Conservation (phyloP, 2,113 vertebrate genomes). For the Nymphicus hollandicus region DNA sequence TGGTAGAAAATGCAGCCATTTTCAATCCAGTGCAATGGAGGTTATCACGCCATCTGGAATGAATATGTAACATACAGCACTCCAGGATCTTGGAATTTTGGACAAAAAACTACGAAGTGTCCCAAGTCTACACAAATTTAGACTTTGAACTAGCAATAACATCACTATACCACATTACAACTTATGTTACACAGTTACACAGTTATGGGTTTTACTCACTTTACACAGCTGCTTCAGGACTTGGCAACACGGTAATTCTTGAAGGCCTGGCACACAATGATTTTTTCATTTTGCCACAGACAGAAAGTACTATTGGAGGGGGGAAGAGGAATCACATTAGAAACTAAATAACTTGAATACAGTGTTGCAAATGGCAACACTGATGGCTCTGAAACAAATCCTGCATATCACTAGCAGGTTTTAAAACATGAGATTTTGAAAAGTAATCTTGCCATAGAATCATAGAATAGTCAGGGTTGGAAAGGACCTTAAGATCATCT, state of each 20-base stretch:
- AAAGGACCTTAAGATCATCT: not conserved
- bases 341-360: not conserved
- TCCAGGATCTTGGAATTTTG: not conserved
- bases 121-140: not conserved
- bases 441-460: not conserved
- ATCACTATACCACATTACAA: not conserved
- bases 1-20: not conserved
- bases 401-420: not conserved
- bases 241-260: not conserved
- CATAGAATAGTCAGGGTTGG: not conserved
- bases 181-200: not conserved
- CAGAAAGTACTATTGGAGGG: not conserved
- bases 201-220: not conserved
- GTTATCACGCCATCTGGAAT: rapidly evolving
- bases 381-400: not conserved
- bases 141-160: not conserved
- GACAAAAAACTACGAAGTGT: not conserved
- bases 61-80: not conserved
- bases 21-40: not conserved
- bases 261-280: not conserved
- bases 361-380: not conserved
- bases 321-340: not conserved
- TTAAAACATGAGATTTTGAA: not conserved
- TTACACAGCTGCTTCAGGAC: not conserved
- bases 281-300: not conserved